Evolutionary conservation across 1,140 invertebrate species (phyloP), one percentile per base, ranked within the genome.

Genomic region (Drosophila equinoxialis): DNA sequence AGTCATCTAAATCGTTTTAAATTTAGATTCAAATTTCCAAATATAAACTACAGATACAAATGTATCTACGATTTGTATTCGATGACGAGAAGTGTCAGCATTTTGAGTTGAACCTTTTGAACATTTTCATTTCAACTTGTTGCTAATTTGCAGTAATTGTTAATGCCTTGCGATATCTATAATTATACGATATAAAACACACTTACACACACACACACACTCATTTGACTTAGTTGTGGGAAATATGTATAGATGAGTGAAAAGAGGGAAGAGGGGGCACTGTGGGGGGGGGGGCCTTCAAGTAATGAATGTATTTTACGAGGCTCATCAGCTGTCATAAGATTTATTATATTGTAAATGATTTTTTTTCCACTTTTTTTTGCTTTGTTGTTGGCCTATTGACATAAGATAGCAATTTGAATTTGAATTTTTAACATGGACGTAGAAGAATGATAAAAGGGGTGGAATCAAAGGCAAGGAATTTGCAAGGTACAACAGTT

Each of bases 291-390:
- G 23, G 41, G 13, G 30, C 45, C 45, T 51, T 51, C 17, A 41
- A 60, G 58, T 35, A 39, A 39, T 68, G 61, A 51, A 64, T 82
- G 63, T 60, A 67, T 59, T 83, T 83, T 79, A 83, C 70, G 80
- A 75, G 66, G 51, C 81, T 84, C 77, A 84, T 84, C 69, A 70
- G 77, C 45, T 65, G 54, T 70, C 65, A 84, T 77, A 84, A 78
- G 72, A 78, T 78, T 78, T 78, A 78, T 78, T 71, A 61, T 76
- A 66, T 45, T 65, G 68, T 42, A 26, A 71, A 54, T 58, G 54
- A 67, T 59, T 59, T 33, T 59, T 35, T 58, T 13, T 39, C 11
- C 37, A 39, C 37, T 13, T 59, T 57, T 57, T 58, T 58, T 35
- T 23, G 35, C 45, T 64, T 76, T 71, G 7, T 37, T 76, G 73